Conservation (phyloP, 2,888 invertebrate genomes). For the Metellina segmentata region DNA sequence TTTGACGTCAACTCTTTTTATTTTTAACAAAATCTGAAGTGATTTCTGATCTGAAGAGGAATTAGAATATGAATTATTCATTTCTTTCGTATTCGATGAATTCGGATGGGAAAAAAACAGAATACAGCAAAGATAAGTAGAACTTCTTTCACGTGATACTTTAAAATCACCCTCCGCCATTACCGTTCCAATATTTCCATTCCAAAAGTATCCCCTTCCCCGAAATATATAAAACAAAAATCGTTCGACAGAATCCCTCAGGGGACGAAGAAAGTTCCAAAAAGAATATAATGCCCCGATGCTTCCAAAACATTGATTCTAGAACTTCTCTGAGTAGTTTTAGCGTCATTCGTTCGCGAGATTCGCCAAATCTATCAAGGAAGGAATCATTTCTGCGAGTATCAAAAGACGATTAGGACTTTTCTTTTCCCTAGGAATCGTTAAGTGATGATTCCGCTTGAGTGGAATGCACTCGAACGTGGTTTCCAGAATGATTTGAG, state of each 20-base stretch:
- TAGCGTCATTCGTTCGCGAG: not conserved
- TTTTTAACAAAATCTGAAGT: not conserved
- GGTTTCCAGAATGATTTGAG: not conserved
- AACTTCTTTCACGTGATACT: not conserved
- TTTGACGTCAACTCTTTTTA: not conserved
- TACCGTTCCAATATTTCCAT: not conserved
- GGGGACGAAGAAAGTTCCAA: not conserved
- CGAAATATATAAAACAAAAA: not conserved
- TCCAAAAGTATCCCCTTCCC: not conserved
- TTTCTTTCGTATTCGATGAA: not conserved
- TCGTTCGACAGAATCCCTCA: not conserved
- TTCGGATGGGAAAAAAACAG: not conserved
- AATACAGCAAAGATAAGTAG: not conserved
- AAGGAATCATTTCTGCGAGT: not conserved
- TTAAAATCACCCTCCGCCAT: not conserved
- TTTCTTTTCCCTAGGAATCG: not conserved
- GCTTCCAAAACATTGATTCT: not conserved
- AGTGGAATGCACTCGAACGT: not conserved
- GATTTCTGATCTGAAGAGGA: not conserved
- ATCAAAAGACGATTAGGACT: not conserved
- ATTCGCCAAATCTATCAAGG: not conserved
- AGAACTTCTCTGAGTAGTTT: not conserved
- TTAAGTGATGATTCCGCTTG: not conserved
- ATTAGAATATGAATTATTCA: not conserved
- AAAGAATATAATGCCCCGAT: not conserved